These are phyloP conservation scores for Sebastes iracundus DNA, from an alignment of 2,797 vertebrate species.

Conservation along the genomic window DNA sequence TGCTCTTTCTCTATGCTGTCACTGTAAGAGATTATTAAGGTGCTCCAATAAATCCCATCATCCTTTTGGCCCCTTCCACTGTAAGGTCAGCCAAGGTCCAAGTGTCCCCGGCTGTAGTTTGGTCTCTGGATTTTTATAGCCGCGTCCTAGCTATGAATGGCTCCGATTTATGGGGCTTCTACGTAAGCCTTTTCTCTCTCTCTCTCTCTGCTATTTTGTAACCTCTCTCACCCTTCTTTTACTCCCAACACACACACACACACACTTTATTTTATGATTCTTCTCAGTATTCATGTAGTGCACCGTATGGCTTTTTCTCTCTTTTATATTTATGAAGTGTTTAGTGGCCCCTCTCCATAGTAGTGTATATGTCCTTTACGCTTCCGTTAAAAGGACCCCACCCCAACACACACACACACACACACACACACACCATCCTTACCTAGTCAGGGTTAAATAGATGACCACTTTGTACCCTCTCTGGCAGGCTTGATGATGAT, in stretches of 20 bases:
- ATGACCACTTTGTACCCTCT: conserved; percentile 7
- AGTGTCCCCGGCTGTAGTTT: conserved; percentile 9
- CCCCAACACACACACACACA: neutral
- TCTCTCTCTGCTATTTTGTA: neutral
- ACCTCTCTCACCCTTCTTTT: conserved; percentile 11
- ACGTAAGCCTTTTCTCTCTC: conserved; percentile 2
- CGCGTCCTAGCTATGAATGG: neutral
- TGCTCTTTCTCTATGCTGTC: neutral
- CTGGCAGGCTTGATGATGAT: neutral
- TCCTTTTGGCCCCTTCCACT: neutral
- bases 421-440: neutral
- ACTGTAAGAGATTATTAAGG: neutral
- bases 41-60: conserved; percentile 20
- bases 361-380: conserved; percentile 46
- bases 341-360: conserved; percentile 8
- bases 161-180: conserved; percentile 39
- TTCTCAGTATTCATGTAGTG: conserved; percentile 38
- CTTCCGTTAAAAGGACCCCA: conserved; percentile 8
- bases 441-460: conserved; percentile 26
- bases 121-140: conserved; percentile 25
- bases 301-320: conserved; percentile 24
- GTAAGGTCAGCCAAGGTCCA: conserved; percentile 29
- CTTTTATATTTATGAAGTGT: conserved; percentile 50
- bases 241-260: neutral
- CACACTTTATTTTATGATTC: conserved; percentile 16